Evolutionary conservation across 2,888 invertebrate genomes (phyloP), one percentile per base, ranked within the genome.

Genomic region (Drosophila algonquin): DNA sequence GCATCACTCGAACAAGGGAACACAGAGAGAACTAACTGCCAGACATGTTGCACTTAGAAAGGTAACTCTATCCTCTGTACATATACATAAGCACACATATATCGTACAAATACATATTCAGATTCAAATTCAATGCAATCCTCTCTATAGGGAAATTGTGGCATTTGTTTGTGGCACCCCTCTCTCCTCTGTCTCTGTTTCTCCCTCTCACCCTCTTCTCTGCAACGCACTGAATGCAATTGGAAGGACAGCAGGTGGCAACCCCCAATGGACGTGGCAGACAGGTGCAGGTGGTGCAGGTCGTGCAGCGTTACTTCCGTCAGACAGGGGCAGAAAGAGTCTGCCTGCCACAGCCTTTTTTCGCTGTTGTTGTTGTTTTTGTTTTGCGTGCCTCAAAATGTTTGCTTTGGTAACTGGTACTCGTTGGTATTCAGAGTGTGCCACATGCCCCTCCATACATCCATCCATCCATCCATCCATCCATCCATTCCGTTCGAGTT

Each of bases 351-450:
- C 50, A 21, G 40, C 50, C 51, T 50, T 58, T 58, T 67, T 67
- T 65, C 30, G 64, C 64, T 56, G 24, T 5, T 24, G 30, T 24
- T 59, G 70, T 57, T 45, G 8, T 30, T 27, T 21, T 24, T 59
- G 70, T 69, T 63, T 67, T 87, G 76, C 69, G 58, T 67, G 68
- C 55, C 58, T 55, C 21, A 46, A 48, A 72, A 61, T 67, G 70
- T 75, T 81, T 79, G 76, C 55, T 70, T 55, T 73, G 59, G 85
- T 86, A 87, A 86, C 85, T 89, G 85, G 85, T 75, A 86, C 85
- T 81, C 80, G 89, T 72, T 89, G 89, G 85, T 81, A 86, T 86
- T 87, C 87, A 84, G 84, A 75, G 62, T 81, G 81, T 80, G 87
- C 73, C 68, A 54, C 68, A 54, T 62, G 53, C 51, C 55, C 21